Evolutionary conservation across 2,797 vertebrate species (phyloP).

Genomic region (Pseudochaenichthys georgianus): DNA sequence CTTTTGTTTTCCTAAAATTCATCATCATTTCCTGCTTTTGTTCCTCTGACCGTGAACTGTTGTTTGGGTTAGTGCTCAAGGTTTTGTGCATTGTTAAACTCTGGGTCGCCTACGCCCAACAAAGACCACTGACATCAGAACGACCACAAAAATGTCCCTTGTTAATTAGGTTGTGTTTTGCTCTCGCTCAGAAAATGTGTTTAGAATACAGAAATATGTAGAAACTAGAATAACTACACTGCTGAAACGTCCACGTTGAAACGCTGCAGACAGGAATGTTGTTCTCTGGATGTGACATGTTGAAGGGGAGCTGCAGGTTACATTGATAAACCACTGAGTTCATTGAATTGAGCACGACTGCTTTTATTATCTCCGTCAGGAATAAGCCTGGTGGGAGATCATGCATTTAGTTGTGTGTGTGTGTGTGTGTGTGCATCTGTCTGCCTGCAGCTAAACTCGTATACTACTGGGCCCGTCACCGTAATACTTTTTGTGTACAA

Average conservation of each 20-base stretch:
- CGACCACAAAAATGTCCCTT: constrained; percentile 20
- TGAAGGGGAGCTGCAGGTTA: not conserved
- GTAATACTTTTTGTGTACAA: too few species aligned
- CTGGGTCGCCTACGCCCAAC: constrained; percentile 33
- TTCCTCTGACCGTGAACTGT: constrained; percentile 52
- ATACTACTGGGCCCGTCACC: too few species aligned
- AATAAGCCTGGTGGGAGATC: too few species aligned
- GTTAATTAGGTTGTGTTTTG: constrained; percentile 6
- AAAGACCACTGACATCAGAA: constrained; percentile 12
- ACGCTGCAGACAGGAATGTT: not conserved
- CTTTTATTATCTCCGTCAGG: too few species aligned
- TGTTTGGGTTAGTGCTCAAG: constrained; percentile 42
- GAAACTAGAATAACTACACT: constrained; percentile 2
- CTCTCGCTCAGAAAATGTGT: not conserved
- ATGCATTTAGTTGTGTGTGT: too few species aligned
- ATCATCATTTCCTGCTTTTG: constrained; percentile 73
- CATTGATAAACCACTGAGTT: too few species aligned
- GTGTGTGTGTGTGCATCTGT: too few species aligned
- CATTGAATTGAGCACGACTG: too few species aligned
- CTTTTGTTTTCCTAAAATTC: constrained; percentile 52
- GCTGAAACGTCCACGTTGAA: not conserved
- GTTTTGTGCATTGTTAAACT: constrained; percentile 50
- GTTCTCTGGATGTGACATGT: not conserved
- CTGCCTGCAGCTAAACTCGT: too few species aligned
- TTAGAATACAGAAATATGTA: not conserved